Percentiles rank a stretch among this genome's conserved stretches.
Evolutionary conservation across 1,140 invertebrate genomes (phyloP).

Genomic region (Tetraneura akinire): DNA sequence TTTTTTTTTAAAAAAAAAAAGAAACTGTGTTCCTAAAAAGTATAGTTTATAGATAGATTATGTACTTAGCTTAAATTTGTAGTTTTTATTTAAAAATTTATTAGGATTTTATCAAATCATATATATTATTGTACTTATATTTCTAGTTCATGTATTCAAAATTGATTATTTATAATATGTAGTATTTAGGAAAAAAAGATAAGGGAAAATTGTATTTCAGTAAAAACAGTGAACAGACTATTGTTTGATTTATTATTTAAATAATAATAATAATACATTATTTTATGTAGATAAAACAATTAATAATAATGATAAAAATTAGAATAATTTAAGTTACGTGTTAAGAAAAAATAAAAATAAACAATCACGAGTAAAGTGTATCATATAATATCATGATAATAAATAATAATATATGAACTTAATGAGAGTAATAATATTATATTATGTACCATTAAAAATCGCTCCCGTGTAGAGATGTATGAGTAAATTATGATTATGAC

Average conservation of each 20-base stretch:
- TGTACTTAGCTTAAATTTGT: too few species aligned
- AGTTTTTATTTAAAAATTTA: too few species aligned
- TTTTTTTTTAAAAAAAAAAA: too few species aligned
- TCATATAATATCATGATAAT: not conserved
- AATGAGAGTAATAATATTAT: not conserved
- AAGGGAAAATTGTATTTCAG: not conserved
- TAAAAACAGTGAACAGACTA: slow-evolving; percentile 11
- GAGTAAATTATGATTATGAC: not conserved
- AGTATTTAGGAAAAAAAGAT: too few species aligned
- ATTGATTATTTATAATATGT: too few species aligned
- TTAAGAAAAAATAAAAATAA: slow-evolving; percentile 18
- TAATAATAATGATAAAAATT: slow-evolving; percentile 32
- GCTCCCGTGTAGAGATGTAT: not conserved
- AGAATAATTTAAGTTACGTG: slow-evolving; percentile 15
- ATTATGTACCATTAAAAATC: not conserved
- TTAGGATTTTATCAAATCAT: too few species aligned
- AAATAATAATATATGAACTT: not conserved
- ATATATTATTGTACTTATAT: too few species aligned
- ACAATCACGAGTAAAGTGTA: not conserved
- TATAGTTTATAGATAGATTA: too few species aligned
- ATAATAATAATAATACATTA: slow-evolving; percentile 28
- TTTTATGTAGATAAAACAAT: slow-evolving; percentile 13
- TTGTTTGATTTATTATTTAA: slow-evolving; percentile 29
- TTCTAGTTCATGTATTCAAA: too few species aligned
- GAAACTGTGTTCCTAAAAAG: too few species aligned